A percentile compares a stretch with the other conserved stretches of the same genome.
Conservation (phyloP, 2,888 invertebrate genomes). For the Cantharis flavilabris region DNA sequence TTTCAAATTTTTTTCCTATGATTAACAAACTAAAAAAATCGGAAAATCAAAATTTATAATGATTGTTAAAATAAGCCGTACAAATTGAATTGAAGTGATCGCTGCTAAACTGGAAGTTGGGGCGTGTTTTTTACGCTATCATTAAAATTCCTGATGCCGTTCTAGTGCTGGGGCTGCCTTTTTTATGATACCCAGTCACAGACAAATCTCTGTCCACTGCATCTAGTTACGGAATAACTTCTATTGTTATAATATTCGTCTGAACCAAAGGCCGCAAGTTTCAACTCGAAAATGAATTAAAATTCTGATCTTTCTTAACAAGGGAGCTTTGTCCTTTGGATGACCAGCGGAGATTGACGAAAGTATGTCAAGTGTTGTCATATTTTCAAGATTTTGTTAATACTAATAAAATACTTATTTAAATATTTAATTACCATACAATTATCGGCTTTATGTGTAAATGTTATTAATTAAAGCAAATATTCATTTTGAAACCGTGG, state of each 20-base stretch:
- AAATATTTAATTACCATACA: background rate
- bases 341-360: background rate
- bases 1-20: no score
- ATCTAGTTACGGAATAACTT: conserved; percentile 24
- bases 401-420: background rate
- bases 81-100: background rate
- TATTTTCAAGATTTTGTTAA: background rate
- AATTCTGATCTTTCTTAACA: background rate
- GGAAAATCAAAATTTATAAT: background rate
- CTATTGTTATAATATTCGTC: conserved; percentile 26
- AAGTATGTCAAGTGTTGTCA: background rate
- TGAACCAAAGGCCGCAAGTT: background rate
- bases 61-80: background rate
- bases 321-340: background rate
- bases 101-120: background rate
- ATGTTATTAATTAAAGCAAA: background rate
- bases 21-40: no score
- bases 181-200: conserved; percentile 18
- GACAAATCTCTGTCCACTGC: conserved; percentile 27
- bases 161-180: conserved; percentile 10
- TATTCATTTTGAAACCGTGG: background rate
- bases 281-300: conserved; percentile 2
- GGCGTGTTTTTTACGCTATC: conserved; percentile 22
- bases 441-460: background rate
- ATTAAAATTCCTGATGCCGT: conserved; percentile 25